These are phyloP conservation scores for Cheirogaleus major DNA, from an alignment of 2,797 vertebrate species.

Conservation along the genomic window DNA sequence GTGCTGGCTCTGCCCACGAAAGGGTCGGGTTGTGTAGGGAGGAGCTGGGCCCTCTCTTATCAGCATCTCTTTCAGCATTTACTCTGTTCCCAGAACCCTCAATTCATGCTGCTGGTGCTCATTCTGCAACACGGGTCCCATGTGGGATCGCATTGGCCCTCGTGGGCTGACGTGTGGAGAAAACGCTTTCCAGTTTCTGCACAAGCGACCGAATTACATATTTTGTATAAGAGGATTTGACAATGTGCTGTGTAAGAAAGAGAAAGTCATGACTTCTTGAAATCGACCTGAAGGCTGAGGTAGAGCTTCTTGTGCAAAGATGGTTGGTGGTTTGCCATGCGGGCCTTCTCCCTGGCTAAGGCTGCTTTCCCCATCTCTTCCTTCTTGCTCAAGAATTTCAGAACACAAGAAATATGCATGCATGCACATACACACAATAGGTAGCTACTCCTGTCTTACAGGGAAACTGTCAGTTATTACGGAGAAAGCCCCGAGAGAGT, in stretches of 20 bases:
- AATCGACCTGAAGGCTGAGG: background rate
- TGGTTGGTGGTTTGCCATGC: background rate
- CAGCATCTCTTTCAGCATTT: no score
- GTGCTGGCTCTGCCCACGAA: fast-evolving
- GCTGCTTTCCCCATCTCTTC: slow-evolving; percentile 1
- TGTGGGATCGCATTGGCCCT: background rate
- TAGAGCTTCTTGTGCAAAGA: background rate
- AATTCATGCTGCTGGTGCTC: background rate
- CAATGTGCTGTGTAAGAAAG: background rate
- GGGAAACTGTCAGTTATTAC: background rate
- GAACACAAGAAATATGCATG: background rate
- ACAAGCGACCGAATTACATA: background rate
- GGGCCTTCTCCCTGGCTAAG: background rate
- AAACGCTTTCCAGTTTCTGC: background rate
- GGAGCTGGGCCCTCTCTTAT: background rate
- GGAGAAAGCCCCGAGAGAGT: background rate
- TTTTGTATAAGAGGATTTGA: background rate
- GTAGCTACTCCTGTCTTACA: background rate
- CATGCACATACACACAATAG: background rate
- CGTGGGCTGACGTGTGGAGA: background rate
- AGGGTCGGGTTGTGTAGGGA: background rate
- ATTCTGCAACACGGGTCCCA: background rate
- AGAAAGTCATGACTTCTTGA: background rate
- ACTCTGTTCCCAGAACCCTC: background rate
- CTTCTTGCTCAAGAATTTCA: slow-evolving; percentile 32